A percentile compares a stretch with the other conserved stretches of the same genome.
These are phyloP conservation scores for Drosophila parthenogenetica DNA, from an alignment of 2,888 invertebrate species.

Conservation along the genomic window DNA sequence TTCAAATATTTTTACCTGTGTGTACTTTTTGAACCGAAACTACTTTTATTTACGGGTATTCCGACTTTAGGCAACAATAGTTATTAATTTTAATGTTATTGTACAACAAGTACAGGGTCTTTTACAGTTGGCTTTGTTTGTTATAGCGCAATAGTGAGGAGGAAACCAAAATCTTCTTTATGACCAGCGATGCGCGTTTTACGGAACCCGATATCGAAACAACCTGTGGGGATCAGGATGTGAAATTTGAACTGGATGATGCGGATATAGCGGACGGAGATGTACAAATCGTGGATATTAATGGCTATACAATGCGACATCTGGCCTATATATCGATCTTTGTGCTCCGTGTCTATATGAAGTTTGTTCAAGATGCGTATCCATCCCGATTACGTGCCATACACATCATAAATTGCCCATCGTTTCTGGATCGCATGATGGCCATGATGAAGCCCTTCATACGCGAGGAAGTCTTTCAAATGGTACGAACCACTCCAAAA, in stretches of 20 bases:
- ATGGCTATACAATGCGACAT: constrained; percentile 88
- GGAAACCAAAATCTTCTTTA: constrained; percentile 78
- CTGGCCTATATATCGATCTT: constrained; percentile 87
- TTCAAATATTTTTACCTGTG: too few species aligned
- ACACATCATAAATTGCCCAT: constrained; percentile 88
- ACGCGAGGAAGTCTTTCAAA: constrained; percentile 87
- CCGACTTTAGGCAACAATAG: too few species aligned
- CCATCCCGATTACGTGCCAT: constrained; percentile 89
- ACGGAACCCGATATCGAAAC: constrained; percentile 43
- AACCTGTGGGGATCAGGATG: constrained; percentile 4
- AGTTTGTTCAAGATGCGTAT: constrained; percentile 89
- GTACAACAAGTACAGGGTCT: neutral
- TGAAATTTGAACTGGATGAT: constrained; percentile 3
- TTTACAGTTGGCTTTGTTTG: neutral
- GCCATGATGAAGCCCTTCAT: constrained; percentile 87
- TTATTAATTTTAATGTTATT: too few species aligned
- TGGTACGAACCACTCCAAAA: constrained; percentile 83
- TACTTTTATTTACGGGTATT: too few species aligned
- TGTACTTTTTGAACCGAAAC: too few species aligned
- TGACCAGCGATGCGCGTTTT: constrained; percentile 77
- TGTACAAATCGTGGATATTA: constrained; percentile 89
- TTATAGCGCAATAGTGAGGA: constrained; percentile 71
- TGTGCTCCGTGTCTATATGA: constrained; percentile 88
- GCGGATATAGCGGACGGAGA: constrained; percentile 88
- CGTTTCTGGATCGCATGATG: constrained; percentile 87